A percentile compares a stretch with the other conserved stretches of the same genome.
Evolutionary conservation across 2,888 invertebrate genomes (phyloP).

Genomic region (Archips xylosteana): DNA sequence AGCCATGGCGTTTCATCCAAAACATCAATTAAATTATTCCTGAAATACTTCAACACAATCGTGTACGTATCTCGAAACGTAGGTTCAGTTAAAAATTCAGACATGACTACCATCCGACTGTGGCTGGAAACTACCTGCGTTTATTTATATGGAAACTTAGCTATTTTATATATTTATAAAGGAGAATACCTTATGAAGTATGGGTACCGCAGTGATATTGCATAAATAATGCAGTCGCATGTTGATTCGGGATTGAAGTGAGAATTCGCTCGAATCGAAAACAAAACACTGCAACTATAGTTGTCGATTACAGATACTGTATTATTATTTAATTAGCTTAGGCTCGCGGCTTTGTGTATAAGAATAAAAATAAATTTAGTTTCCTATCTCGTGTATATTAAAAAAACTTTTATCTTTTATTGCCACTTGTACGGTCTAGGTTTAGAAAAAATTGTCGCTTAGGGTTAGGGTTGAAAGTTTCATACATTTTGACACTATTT

Average conservation of each 20-base stretch:
- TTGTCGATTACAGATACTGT: neutral
- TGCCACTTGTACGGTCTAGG: no score
- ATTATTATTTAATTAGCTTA: neutral
- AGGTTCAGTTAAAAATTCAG: conserved; percentile 20
- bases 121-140: no score
- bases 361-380: no score
- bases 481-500: no score
- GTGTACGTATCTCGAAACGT: conserved; percentile 17
- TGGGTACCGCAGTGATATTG: neutral
- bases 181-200: neutral
- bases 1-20: conserved; percentile 8
- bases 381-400: no score
- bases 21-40: conserved; percentile 28
- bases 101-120: conserved; percentile 21
- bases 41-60: conserved; percentile 16
- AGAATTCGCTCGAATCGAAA: neutral
- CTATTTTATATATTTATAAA: neutral
- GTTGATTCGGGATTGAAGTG: neutral
- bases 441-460: no score
- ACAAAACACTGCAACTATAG: neutral
- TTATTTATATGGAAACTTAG: neutral
- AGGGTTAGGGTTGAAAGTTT: no score
- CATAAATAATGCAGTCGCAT: neutral
- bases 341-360: no score
- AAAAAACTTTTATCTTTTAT: no score